Evolutionary conservation across 2,113 vertebrate genomes (phyloP), one percentile per base, ranked within the genome.

Genomic region (Natator depressus): DNA sequence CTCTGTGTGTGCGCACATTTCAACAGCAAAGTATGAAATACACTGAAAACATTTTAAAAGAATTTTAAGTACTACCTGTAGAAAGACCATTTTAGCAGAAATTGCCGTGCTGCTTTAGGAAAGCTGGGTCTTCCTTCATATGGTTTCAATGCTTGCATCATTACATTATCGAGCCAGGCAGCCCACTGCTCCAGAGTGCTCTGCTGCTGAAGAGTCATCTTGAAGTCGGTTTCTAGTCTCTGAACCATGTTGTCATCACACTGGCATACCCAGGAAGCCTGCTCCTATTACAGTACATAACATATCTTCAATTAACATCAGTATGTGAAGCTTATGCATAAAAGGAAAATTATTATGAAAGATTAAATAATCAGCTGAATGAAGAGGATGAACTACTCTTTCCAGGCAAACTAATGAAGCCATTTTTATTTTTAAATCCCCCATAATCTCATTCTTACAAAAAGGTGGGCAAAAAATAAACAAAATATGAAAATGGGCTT

Each of bases 211-310:
- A 99, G 98, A 85, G 98, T 99, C 98, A 99, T 98, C 97, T 99
- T 99, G 97, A 99, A 99, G 96, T 99, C 98, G 87, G 98, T 98
- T 96, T 99, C 98, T 54, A 99, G 97, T 98, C 98, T 98, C 94
- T 98, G 98, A 96, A 99, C 98, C 98, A 99, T 98, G 91, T 97
- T 99, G 98, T 99, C 98, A 89, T 99, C 98, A 98, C 98, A 99
- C 98, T 99, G 98, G 95, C 98, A 99, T 78, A 99, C 98, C 98
- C 98, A 99, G 98, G 98, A 99, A 98, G 98, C 98, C 98, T 99
- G 98, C 93, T 99, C 98, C 98, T 99, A 96, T 97, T 82, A 97
- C 6, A 97, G 87, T 42, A 96, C 79, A 98, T 24, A 88, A 87
- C 53, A 93, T 2, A 65, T 92, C 89, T 92, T 92, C 35, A 95